Evolutionary conservation across 2,113 vertebrate genomes (phyloP), one percentile per base, ranked within the genome.

Genomic region (Stomatorhinus ivindoensis): DNA sequence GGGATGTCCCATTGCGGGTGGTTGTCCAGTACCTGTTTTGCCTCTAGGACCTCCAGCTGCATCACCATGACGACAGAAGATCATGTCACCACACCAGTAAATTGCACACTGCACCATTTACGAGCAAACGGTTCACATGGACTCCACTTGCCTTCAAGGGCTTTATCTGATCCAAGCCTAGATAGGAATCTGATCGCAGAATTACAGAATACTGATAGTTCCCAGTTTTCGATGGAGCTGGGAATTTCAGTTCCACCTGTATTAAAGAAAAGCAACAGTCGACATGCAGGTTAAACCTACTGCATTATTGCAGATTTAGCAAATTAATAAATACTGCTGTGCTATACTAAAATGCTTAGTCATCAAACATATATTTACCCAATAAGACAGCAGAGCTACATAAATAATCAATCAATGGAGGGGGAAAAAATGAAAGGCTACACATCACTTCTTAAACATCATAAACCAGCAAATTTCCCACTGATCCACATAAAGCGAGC

Each of bases 1-100:
- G 98, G 97, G 93, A 98, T 98, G 93, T 99, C 98, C 98, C 98
- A 99, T 76, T 99, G 98, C 0, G 98, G 98, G 91, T 99, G 98
- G 94, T 98, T 99, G 94, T 99, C 98, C 93, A 97, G 93, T 94
- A 99, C 96, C 92, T 98, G 98, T 93, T 99, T 99, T 89, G 98
- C 98, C 95, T 99, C 98, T 2, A 99, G 98, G 92, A 99, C 98
- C 95, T 99, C 98, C 96, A 99, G 93, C 98, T 99, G 83, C 1
- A 91, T 89, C 91, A 88, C 17, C 85, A 85, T 76, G 17, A 91
- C 76, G 89, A 82, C 88, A 10, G 69, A 47, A 69, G 73, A 87
- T 21, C n/a, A 42, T 15, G 8, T 80, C 2, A 61, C 39, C n/a
- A 80, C 11, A 27, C 39, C 50, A 27, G 47, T n/a, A 11, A 83